These are phyloP conservation scores for Drosophila mimetica DNA, from an alignment of 2,888 invertebrate genomes.

Conservation along the genomic window DNA sequence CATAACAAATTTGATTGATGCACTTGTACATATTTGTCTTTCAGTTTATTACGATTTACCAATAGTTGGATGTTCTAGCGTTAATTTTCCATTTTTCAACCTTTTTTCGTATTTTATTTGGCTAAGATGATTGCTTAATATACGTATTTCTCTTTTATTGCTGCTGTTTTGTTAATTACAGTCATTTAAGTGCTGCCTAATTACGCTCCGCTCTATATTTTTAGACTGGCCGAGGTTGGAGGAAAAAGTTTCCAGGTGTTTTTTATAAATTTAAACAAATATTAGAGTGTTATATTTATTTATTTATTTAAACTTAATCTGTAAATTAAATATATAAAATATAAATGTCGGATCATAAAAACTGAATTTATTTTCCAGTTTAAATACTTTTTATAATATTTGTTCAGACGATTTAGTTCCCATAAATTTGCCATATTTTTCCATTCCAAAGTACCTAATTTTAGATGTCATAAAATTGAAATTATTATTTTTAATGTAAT, in stretches of 20 bases:
- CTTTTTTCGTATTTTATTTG: conserved; percentile 9
- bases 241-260: neutral
- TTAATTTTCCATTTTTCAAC: neutral
- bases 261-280: neutral
- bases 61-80: neutral
- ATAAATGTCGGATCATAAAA: too few relatives aligned
- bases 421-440: too few relatives aligned
- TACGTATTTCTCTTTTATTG: conserved; percentile 55
- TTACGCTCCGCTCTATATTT: conserved; percentile 66
- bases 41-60: neutral
- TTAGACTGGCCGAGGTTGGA: conserved; percentile 22
- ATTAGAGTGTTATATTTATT: too few relatives aligned
- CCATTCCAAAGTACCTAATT: too few relatives aligned
- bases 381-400: too few relatives aligned
- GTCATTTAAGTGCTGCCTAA: conserved; percentile 67
- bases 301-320: too few relatives aligned
- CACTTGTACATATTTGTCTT: neutral
- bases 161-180: conserved; percentile 61
- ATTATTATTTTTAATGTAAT: too few relatives aligned
- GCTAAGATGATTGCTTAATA: conserved; percentile 48
- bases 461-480: neutral
- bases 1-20: conserved; percentile 18
- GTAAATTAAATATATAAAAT: too few relatives aligned
- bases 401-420: too few relatives aligned
- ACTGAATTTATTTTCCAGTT: too few relatives aligned